These are phyloP conservation scores for Spongia lamella DNA, from an alignment of 37 sponge, comb jelly and placozoan species.

Conservation along the genomic window DNA sequence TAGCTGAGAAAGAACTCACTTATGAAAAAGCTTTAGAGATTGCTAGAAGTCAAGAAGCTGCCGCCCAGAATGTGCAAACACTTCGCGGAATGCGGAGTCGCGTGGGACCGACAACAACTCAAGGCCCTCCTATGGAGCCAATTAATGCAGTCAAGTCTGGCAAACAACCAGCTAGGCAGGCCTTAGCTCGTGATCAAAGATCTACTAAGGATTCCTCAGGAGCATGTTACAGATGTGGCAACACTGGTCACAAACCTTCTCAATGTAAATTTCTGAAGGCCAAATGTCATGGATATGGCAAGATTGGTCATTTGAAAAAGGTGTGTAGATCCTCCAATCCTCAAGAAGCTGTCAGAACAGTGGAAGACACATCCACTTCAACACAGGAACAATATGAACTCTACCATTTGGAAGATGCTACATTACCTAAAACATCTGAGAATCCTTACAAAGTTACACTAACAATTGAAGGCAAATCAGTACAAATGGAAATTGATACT, in stretches of 20 bases:
- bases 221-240: not conserved
- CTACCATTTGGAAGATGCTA: not conserved
- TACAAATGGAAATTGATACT: not conserved
- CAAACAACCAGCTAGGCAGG: not conserved
- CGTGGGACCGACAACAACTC: too few relatives aligned
- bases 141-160: not conserved
- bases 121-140: not conserved
- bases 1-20: slow-evolving; percentile 1
- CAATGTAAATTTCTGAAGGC: not conserved
- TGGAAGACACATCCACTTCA: not conserved
- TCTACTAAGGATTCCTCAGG: too few relatives aligned
- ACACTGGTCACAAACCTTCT: not conserved
- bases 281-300: not conserved
- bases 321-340: not conserved
- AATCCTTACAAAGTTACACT: not conserved
- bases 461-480: not conserved
- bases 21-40: slow-evolving; percentile 4
- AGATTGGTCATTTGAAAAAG: not conserved
- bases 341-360: too few relatives aligned
- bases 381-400: not conserved
- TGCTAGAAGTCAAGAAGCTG: not conserved
- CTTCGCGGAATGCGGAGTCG: too few relatives aligned
- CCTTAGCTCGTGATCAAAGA: too few relatives aligned
- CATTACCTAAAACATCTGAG: not conserved
- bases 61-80: not conserved